Base-by-base conservation (phyloP, 2,113 vertebrate genomes). In the Aix galericulata region DNA sequence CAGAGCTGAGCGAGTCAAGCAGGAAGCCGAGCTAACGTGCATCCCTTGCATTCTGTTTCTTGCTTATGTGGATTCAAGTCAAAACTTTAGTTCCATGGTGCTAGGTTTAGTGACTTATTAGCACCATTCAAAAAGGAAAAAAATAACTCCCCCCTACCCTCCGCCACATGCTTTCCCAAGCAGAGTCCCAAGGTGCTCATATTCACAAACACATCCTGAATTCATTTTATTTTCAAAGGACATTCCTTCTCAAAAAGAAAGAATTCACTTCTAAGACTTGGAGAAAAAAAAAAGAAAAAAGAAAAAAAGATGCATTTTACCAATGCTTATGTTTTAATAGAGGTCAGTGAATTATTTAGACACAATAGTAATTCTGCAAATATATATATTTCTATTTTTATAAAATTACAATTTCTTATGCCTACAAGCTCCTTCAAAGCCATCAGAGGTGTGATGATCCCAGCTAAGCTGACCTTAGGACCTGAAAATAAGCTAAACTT, bases 361-460 rank as follows among this genome's bases (percentile, higher is more conserved):
- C 53, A 82, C n/a, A 3, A 76, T 92, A 93, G 73, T 78, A 83
- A 71, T 86, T 94, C 83, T 97, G 95, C 94, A 97, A 93, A 96
- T 94, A 95, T 91, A 95, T 94, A 89, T 86, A 84, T 84, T 89
- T 96, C 73, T 97, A 44, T 75, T 78, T 81, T 95, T 96, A 95
- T 94, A 92, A 97, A 95, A 96, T 92, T 92, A 96, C 69, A 64
- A 36, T 95, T 75, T 92, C 89, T 81, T 82, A 72, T 52, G 81
- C 93, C 91, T 93, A 92, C 87, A 90, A 93, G 81, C 94, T 96
- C 94, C 89, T 97, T 95, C 94, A 60, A 78, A 92, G 92, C 94
- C 93, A 78, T 52, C 77, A 84, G 95, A 82, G 94, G 60, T 59
- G 53, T 15, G 56, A 55, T 16, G 48, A 86, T 48, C 84, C 69